Percentiles rank a stretch among this genome's conserved stretches.
Conservation (phyloP, 2,113 vertebrate species). For the crab-eating macaque (Macaca fascicularis) region T2T-MFA8v1.1 NC_088381.1:163913001-163913500, state of each 20-base stretch:
- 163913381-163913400: neutral
- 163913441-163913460: neutral
- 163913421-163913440: neutral
- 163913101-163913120: neutral
- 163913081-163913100: fast-evolving
- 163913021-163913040: neutral
- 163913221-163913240: neutral
- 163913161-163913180: neutral
- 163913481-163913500: neutral
- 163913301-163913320: no score
- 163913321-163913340: neutral
- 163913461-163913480: fast-evolving
- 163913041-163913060: neutral
- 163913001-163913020: fast-evolving
- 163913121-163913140: neutral
- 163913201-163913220: neutral
- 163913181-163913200: fast-evolving
- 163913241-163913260: fast-evolving
- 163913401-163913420: fast-evolving
- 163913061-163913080: neutral
- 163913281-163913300: neutral
- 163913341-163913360: neutral
- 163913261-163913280: neutral
- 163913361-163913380: fast-evolving
- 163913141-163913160: neutral